phyloP scores from a whole-genome alignment of 2,888 invertebrate species.

The Mamestra brassicae region DNA sequence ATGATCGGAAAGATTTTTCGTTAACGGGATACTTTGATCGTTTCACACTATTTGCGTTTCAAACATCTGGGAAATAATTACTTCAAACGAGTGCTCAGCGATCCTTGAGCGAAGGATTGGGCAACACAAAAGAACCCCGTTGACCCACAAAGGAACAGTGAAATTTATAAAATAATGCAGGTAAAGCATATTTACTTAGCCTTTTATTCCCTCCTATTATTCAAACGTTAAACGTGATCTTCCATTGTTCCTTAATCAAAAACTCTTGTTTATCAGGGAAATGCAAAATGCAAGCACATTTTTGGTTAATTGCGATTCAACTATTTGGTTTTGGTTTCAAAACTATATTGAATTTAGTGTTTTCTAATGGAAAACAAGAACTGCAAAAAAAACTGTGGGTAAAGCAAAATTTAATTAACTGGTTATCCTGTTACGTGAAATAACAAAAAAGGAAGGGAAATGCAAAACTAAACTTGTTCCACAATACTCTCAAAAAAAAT shows the following conservation, averaged over 20 bases:
- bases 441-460: slow-evolving; percentile 22
- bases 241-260: slow-evolving; percentile 27
- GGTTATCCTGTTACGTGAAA: slow-evolving; percentile 11
- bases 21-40: slow-evolving; percentile 37
- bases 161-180: slow-evolving; percentile 47
- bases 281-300: background rate
- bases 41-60: slow-evolving; percentile 45
- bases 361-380: background rate
- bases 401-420: background rate
- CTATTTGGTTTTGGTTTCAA: too few species aligned
- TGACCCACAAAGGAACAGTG: slow-evolving; percentile 36
- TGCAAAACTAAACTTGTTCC: slow-evolving; percentile 20
- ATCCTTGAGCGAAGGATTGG: slow-evolving; percentile 34
- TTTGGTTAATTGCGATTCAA: too few species aligned
- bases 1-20: slow-evolving; percentile 34
- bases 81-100: slow-evolving; percentile 18
- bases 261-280: background rate
- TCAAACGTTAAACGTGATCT: slow-evolving; percentile 21
- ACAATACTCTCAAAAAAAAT: slow-evolving; percentile 16
- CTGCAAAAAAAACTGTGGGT: background rate
- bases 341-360: too few species aligned
- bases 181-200: slow-evolving; percentile 34
- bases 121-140: slow-evolving; percentile 46
- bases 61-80: slow-evolving; percentile 41
- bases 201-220: slow-evolving; percentile 42